Percentiles rank a stretch among this genome's conserved stretches.
Evolutionary conservation across 2,113 vertebrate species (phyloP).

Genomic region (Penelope pileata): DNA sequence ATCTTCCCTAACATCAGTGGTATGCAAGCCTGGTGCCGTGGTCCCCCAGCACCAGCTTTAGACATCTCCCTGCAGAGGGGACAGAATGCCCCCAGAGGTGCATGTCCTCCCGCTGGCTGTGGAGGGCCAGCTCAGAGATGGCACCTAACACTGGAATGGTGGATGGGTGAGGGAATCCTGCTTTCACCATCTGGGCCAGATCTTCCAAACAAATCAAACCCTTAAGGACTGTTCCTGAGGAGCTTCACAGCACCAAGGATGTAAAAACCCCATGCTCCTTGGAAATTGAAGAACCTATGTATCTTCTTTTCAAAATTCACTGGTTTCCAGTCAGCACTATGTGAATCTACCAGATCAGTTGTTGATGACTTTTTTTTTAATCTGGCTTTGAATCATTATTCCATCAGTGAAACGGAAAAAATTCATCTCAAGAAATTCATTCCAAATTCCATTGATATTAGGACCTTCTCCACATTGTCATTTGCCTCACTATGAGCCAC

Average conservation of each 20-base stretch:
- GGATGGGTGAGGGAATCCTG: background rate
- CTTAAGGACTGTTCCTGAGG: background rate
- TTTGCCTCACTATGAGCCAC: background rate
- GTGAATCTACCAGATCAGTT: background rate
- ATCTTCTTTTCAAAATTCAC: background rate
- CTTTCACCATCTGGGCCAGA: background rate
- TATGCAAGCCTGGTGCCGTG: background rate
- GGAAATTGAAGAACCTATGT: background rate
- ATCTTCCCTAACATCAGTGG: background rate
- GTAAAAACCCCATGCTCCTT: background rate
- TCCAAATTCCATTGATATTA: background rate
- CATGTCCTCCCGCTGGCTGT: background rate
- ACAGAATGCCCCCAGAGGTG: background rate
- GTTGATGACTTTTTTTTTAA: background rate
- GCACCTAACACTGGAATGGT: no score
- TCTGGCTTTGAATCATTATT: background rate
- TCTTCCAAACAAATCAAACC: background rate
- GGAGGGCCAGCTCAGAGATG: background rate
- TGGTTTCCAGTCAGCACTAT: background rate
- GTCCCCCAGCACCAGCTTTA: background rate
- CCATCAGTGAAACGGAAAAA: background rate
- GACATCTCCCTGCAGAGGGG: rapidly evolving
- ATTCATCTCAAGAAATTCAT: background rate
- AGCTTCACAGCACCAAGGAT: background rate
- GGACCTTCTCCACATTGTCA: background rate